Base-by-base conservation (phyloP, 2,888 invertebrate genomes). In the Linyphia triangularis region DNA sequence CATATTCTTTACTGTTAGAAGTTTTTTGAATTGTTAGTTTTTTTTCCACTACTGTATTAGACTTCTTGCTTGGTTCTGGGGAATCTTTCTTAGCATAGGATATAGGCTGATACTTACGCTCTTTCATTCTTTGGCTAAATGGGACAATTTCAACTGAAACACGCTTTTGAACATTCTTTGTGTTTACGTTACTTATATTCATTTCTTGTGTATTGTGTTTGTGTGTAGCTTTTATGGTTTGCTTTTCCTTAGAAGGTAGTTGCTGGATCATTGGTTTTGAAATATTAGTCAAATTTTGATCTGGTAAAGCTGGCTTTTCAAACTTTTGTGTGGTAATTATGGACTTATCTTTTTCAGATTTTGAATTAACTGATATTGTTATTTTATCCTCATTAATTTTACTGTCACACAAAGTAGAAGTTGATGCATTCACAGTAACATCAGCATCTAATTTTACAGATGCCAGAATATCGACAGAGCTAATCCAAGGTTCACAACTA, bases 131-230 rank as follows among this genome's bases (percentile, higher is more conserved):
- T 57, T 89, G 89, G 67, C 88, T 90, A 40, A 89, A 90, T 7
- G 90, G 90, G 24, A 90, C 86, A 26, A 90, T 90, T 88, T 90
- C 90, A 43, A 90, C 90, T 59, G 90, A 90, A 43, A 90, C 83
- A 33, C 88, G 79, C 43, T 90, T 90, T 24, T 84, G 82, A 28
- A 51, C 10, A 65, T 70, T 85, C 67, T 85, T 84, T 28, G 51
- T 30, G 59, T 37, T 37, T 10, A 69, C 22, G 26, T 19, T 16
- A 51, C 37, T 83, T 26, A 69, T 26, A 33, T 61, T 70, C 26
- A 40, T 13, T 40, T 88, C 82, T 22, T 75, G 73, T 37, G 70
- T 61, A 51, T 61, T 43, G 19, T 82, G 51, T 43, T 88, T 88
- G 7, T 72, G 57, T n/a, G 24, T 10, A 24, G 51, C 7, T 67